A percentile compares a stretch with the other conserved stretches of the same genome.
Evolutionary conservation across 1,140 invertebrate species (phyloP).

Genomic region (Ladona fulva): DNA sequence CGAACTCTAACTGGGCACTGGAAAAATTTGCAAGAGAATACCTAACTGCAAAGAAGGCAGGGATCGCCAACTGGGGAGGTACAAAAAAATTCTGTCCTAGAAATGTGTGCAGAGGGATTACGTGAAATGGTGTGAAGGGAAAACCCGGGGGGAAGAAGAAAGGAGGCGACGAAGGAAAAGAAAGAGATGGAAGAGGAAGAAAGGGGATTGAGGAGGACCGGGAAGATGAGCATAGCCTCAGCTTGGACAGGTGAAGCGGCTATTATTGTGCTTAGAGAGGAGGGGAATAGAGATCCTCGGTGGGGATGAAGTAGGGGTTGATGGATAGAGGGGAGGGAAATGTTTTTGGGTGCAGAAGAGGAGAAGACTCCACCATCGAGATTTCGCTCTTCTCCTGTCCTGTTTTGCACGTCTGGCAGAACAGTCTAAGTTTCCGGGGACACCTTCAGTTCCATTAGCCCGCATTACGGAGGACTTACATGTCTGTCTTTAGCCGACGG

Average conservation of each 20-base stretch:
- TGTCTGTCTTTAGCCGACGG: too few relatives aligned
- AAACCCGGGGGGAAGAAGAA: neutral
- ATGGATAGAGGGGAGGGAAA: neutral
- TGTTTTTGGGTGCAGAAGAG: slow-evolving; percentile 6
- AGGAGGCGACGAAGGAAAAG: neutral
- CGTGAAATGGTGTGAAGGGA: neutral
- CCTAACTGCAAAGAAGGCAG: neutral
- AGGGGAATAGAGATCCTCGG: neutral
- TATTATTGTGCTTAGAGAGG: neutral
- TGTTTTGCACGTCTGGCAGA: neutral
- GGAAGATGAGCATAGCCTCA: neutral
- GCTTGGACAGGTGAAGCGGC: slow-evolving; percentile 5
- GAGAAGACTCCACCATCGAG: neutral
- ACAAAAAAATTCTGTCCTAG: neutral
- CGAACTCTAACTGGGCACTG: too few relatives aligned
- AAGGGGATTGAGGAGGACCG: neutral
- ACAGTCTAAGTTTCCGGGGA: too few relatives aligned
- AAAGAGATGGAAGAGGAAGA: neutral
- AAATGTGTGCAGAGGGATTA: neutral
- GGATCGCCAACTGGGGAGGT: neutral
- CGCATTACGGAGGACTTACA: too few relatives aligned
- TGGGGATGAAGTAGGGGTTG: neutral
- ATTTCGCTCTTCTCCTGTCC: neutral
- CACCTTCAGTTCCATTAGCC: too few relatives aligned
- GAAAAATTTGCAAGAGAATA: too few relatives aligned